Percentiles rank a stretch among this genome's conserved stretches.
phyloP scores from a whole-genome alignment of 2,888 invertebrate genomes.

The Metallyticus violacea region DNA sequence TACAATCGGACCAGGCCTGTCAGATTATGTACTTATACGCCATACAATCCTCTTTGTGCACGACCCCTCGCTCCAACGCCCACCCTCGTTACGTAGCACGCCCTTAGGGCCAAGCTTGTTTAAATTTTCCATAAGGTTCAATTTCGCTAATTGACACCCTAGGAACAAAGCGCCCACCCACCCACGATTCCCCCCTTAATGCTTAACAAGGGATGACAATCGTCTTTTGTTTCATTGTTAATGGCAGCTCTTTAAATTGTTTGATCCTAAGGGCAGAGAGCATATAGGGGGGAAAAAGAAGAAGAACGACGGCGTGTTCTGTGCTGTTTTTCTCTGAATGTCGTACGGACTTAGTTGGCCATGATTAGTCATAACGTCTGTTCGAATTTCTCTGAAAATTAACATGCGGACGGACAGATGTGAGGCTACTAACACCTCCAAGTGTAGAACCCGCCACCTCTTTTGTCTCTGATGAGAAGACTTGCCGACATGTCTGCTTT shows the following conservation, averaged over 20 bases:
- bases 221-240: neutral
- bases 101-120: neutral
- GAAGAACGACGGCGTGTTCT: neutral
- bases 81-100: neutral
- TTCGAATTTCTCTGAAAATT: neutral
- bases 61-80: neutral
- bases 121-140: conserved; percentile 24
- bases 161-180: neutral
- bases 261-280: no score
- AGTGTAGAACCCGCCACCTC: neutral
- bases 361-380: neutral
- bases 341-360: neutral
- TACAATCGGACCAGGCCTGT: neutral
- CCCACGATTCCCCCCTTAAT: neutral
- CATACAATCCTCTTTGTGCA: neutral
- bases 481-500: no score
- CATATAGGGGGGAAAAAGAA: no score
- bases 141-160: conserved; percentile 30
- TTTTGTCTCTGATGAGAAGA: neutral
- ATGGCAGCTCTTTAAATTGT: neutral
- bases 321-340: no score
- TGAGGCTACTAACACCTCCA: neutral
- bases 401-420: neutral
- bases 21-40: neutral
- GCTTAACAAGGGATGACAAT: neutral